These are phyloP conservation scores for Sus scrofa DNA, from an alignment of 2,113 vertebrate species.

Conservation along the genomic window DNA sequence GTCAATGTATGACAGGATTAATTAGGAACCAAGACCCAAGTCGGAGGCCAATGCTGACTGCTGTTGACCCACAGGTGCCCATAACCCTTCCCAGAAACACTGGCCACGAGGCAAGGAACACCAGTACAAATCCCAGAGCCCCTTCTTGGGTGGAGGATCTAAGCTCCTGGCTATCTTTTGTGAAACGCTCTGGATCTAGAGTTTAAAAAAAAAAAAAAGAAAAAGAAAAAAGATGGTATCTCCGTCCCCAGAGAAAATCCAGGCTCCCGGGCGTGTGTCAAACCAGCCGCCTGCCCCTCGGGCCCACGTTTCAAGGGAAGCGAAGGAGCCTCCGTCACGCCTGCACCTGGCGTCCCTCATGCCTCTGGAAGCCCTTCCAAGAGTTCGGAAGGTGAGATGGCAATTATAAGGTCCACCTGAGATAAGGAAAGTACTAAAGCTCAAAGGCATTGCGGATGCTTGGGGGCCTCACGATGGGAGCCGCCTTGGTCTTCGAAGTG, in stretches of 20 bases:
- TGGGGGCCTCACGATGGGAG: not conserved
- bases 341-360: not conserved
- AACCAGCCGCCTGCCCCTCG: not conserved
- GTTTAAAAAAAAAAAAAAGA: not conserved
- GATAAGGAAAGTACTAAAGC: no score
- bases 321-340: not conserved
- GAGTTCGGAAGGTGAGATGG: no score
- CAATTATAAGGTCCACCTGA: no score
- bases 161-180: not conserved
- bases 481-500: no score
- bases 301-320: not conserved
- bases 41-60: fast-evolving
- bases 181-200: not conserved
- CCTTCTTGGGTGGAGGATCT: not conserved
- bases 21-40: fast-evolving
- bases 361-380: not conserved
- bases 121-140: no score
- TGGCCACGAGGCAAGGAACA: not conserved
- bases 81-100: fast-evolving
- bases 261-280: not conserved
- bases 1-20: fast-evolving
- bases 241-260: not conserved
- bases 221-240: not conserved
- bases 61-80: not conserved
- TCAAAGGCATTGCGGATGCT: no score